phyloP scores from a whole-genome alignment of 2,888 invertebrate genomes.

The Oxyteleia sp. region DNA sequence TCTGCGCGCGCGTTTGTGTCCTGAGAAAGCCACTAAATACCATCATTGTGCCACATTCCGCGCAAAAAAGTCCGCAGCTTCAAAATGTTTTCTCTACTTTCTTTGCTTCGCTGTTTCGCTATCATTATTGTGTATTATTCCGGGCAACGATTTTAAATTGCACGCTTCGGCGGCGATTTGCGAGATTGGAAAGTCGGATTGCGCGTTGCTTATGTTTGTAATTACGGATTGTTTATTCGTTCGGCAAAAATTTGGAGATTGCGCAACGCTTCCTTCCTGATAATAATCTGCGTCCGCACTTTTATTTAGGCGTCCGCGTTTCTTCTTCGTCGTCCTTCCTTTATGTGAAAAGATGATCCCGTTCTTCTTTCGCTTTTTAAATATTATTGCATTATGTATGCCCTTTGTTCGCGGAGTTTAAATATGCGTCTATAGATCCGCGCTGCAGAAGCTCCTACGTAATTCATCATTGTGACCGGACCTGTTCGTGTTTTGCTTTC shows the following conservation, averaged over 20 bases:
- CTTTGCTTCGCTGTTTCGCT: constrained; percentile 41
- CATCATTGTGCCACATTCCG: constrained; percentile 62
- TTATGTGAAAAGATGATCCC: constrained; percentile 4
- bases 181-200: constrained; percentile 33
- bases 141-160: constrained; percentile 50
- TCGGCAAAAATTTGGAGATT: constrained; percentile 27
- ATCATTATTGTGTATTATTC: constrained; percentile 54
- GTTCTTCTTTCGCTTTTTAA: constrained; percentile 45
- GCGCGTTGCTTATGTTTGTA: constrained; percentile 2
- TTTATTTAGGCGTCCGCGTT: neutral
- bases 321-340: neutral
- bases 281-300: constrained; percentile 3
- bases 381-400: constrained; percentile 58
- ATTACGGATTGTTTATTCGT: constrained; percentile 37
- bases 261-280: constrained; percentile 2
- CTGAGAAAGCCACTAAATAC: constrained; percentile 62
- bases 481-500: constrained; percentile 27
- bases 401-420: constrained; percentile 43
- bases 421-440: constrained; percentile 29
- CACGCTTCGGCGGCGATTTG: constrained; percentile 34
- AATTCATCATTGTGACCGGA: constrained; percentile 51
- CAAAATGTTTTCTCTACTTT: constrained; percentile 56
- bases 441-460: constrained; percentile 36
- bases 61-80: constrained; percentile 43
- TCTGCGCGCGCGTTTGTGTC: constrained; percentile 39